Conservation (phyloP, 2,888 invertebrate species). For the Dyspetes luteomarginatus region DNA sequence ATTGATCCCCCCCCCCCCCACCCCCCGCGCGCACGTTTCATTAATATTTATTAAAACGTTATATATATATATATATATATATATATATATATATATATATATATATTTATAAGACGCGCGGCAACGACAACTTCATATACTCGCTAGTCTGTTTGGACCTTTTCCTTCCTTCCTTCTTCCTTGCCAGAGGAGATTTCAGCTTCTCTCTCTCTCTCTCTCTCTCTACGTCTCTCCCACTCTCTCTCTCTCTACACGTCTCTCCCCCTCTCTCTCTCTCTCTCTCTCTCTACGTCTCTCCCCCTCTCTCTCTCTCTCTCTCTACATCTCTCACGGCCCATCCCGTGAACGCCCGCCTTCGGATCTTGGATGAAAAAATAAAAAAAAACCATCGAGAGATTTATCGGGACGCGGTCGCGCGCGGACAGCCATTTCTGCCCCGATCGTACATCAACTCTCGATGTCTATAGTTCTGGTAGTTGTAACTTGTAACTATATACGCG, state of each 20-base stretch:
- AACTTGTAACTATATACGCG: slow-evolving; percentile 72
- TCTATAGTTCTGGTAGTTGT: slow-evolving; percentile 80
- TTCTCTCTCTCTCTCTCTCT: slow-evolving; percentile 20
- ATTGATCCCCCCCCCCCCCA: no score
- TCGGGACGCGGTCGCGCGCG: slow-evolving; percentile 77
- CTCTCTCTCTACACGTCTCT: no score
- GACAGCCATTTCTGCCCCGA: slow-evolving; percentile 80
- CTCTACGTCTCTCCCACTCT: neutral
- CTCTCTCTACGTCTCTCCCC: slow-evolving; percentile 7
- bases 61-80: no score
- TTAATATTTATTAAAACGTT: slow-evolving; percentile 81
- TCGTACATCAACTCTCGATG: slow-evolving; percentile 77
- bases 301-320: neutral
- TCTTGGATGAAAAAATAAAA: slow-evolving; percentile 48
- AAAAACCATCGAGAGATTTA: slow-evolving; percentile 79
- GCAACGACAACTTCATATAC: slow-evolving; percentile 70
- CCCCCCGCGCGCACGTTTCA: slow-evolving; percentile 65
- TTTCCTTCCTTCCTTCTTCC: slow-evolving; percentile 39
- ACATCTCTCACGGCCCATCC: slow-evolving; percentile 2
- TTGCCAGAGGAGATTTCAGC: slow-evolving; percentile 7
- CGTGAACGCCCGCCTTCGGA: slow-evolving; percentile 53
- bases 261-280: slow-evolving; percentile 22
- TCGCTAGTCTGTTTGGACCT: slow-evolving; percentile 6
- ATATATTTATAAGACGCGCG: slow-evolving; percentile 79
- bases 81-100: no score